Conservation (phyloP, 2,113 vertebrate genomes). For the Centropus bengalensis region DNA sequence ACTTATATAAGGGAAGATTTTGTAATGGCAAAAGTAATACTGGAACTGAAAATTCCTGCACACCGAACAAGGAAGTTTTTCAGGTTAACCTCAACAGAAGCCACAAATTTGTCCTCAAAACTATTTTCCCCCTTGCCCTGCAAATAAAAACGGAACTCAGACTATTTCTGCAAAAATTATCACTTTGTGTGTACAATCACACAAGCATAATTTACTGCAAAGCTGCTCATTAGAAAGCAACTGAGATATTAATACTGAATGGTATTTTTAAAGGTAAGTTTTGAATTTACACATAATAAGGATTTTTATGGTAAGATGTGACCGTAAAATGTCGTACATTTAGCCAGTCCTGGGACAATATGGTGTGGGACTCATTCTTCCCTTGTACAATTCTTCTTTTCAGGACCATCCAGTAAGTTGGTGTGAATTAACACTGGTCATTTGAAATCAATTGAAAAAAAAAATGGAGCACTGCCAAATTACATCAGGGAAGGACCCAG, state of each 20-base stretch:
- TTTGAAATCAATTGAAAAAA: conserved; percentile 39
- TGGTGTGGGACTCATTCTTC: conserved; percentile 33
- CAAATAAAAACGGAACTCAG: not conserved
- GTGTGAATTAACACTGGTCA: conserved; percentile 56
- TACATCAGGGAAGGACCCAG: conserved; percentile 52
- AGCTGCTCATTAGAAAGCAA: not conserved
- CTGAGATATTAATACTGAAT: not conserved
- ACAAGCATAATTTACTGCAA: not conserved
- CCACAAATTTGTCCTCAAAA: conserved; percentile 16
- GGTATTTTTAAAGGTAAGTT: not conserved
- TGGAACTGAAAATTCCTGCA: conserved; percentile 28
- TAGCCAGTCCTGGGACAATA: conserved; percentile 33
- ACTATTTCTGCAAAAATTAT: not conserved
- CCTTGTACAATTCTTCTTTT: conserved; percentile 30
- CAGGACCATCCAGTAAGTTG: conserved; percentile 27
- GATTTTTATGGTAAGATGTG: not conserved
- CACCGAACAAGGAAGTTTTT: conserved; percentile 51
- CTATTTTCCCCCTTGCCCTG: not conserved
- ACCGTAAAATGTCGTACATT: conserved; percentile 13
- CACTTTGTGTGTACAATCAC: not conserved
- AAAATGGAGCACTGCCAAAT: conserved; percentile 53
- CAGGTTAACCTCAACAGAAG: conserved; percentile 43
- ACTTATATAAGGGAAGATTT: conserved; percentile 63
- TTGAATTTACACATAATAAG: not conserved
- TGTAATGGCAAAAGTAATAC: conserved; percentile 53